A percentile compares a stretch with the other conserved stretches of the same genome.
phyloP scores from a whole-genome alignment of 2,113 vertebrate genomes.

The Apteryx owenii region DNA sequence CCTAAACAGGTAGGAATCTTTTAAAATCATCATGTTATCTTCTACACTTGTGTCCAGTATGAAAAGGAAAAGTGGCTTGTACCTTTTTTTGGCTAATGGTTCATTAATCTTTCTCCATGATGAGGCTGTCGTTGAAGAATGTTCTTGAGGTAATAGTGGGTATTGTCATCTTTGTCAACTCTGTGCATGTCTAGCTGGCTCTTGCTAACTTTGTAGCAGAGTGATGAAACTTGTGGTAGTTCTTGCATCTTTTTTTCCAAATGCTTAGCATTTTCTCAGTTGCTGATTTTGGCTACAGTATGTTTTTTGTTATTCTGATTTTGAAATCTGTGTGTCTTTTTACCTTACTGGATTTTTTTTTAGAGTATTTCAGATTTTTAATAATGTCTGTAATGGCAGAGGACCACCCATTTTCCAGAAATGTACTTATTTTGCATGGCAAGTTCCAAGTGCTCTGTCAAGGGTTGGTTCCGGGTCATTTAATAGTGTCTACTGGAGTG shows the following conservation, averaged over 20 bases:
- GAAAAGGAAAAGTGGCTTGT: neutral
- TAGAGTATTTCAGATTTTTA: neutral
- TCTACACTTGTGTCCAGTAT: neutral
- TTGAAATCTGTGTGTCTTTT: neutral
- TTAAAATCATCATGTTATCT: neutral
- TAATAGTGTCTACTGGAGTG: neutral
- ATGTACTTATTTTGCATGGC: neutral
- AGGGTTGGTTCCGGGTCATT: neutral
- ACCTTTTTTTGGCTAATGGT: neutral
- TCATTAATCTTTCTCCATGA: neutral
- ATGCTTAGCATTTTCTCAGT: neutral
- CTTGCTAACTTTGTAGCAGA: neutral
- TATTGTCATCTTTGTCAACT: neutral
- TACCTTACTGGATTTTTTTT: neutral
- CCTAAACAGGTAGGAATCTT: neutral
- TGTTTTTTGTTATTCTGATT: neutral
- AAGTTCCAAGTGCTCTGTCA: neutral
- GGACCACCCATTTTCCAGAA: neutral
- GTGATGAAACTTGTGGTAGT: neutral
- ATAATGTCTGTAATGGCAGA: neutral
- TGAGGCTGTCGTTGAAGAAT: neutral
- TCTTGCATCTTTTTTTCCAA: neutral
- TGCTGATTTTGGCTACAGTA: accelerated
- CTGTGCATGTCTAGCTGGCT: accelerated
- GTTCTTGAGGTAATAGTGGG: accelerated